phyloP scores from a whole-genome alignment of 1,140 invertebrate species.

The Drosophila lowei region DNA sequence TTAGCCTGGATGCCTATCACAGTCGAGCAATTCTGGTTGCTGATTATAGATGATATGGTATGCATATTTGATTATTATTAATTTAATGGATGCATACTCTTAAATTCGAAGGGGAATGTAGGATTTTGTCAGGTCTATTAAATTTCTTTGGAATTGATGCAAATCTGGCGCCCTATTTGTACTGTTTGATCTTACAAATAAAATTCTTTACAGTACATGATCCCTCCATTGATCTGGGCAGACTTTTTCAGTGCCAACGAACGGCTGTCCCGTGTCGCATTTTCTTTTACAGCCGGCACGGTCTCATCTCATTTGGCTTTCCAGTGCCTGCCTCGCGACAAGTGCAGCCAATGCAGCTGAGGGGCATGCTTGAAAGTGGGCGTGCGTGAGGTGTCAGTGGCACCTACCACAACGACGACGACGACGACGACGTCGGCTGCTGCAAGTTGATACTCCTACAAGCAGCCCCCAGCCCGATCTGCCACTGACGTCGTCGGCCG shows the following conservation, averaged over 20 bases:
- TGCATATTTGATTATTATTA: constrained; percentile 12
- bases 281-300: constrained; percentile 14
- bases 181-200: too few relatives aligned
- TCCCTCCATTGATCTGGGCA: background rate
- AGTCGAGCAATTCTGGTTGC: constrained; percentile 26
- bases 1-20: constrained; percentile 13
- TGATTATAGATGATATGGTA: constrained; percentile 5
- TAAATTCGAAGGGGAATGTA: background rate
- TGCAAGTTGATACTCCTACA: constrained; percentile 42
- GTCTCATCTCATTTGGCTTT: constrained; percentile 27
- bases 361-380: constrained; percentile 42
- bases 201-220: too few relatives aligned
- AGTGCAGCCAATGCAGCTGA: constrained; percentile 39
- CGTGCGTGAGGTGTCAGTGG: constrained; percentile 70
- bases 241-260: constrained; percentile 10
- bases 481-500: constrained; percentile 54
- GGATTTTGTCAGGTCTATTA: too few relatives aligned
- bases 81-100: background rate
- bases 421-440: constrained; percentile 31
- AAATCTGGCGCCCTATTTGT: too few relatives aligned
- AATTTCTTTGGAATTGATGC: too few relatives aligned
- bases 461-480: constrained; percentile 18
- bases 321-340: constrained; percentile 2
- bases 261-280: constrained; percentile 1
- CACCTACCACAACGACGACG: constrained; percentile 51